Base-by-base conservation (phyloP, 2,888 invertebrate genomes). In the Linnaemya tessellans region DNA sequence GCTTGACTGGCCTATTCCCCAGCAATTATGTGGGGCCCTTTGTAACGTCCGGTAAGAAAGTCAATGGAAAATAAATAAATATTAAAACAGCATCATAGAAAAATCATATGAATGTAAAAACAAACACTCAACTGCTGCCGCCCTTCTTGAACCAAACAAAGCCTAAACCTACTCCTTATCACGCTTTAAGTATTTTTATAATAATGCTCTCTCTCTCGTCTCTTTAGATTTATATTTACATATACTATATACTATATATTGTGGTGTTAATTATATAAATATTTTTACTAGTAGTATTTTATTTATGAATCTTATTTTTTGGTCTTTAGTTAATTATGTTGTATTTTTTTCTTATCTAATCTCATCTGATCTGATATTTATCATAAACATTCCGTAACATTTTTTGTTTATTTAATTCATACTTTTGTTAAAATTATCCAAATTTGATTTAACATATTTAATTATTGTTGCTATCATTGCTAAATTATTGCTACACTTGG, bases 1-100 rank as follows among this genome's bases (percentile, higher is more conserved):
- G 98, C 1, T 94, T 96, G 88, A 96, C 96, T 0, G 99, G 99
- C 9, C 94, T 99, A 71, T 99, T 99, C 92, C 99, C 99, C 18
- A 97, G 98, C 93, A 99, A 98, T 93, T 99, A 99, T 92, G 98
- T 99, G 81, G 94, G 96, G 87, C 95, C 96, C 79, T 94, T 96
- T 89, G 93, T 93, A 75, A 91, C 93, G 88, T 93, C 93, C 88
- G 93, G 93, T 93, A 93, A 93, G 92, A 90, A 89, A 88, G 73
- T 87, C 81, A 90, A 90, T 88, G 90, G 90, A 88, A 90, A 90
- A 88, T 88, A 90, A 90, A 88, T 88, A 90, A 87, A 74, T 41
- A 18, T 20, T 41, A 35, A 54, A 54, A 2, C n/a, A n/a, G 5
- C 10, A 15, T 30, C 41, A 1, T 58, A 41, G 3, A 38, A 25